Conservation (phyloP, 2,113 vertebrate species). For the Rhabdomys dilectus region DNA sequence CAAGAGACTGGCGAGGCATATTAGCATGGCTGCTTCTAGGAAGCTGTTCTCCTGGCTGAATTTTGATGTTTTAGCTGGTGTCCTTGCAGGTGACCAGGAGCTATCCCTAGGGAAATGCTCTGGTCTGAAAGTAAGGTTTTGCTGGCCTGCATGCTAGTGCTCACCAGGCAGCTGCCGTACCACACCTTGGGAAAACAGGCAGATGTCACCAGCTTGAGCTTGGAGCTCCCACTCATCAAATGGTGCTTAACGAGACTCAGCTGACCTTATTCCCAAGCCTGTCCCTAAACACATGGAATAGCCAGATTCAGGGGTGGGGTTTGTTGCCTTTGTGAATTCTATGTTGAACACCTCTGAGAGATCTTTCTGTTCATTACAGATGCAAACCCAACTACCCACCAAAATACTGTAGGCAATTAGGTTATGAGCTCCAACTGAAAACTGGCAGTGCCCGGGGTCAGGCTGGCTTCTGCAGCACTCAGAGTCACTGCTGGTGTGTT, state of each 20-base stretch:
- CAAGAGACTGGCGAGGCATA: not conserved
- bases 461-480: not conserved
- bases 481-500: not conserved
- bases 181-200: too few species aligned
- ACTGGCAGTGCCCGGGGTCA: too few species aligned
- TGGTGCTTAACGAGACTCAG: not conserved
- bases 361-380: not conserved
- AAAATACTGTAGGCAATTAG: not conserved
- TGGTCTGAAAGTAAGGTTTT: not conserved
- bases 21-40: not conserved
- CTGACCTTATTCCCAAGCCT: not conserved
- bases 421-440: not conserved
- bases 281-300: not conserved
- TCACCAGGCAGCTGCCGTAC: too few species aligned
- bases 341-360: not conserved
- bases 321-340: not conserved
- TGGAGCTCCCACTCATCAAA: not conserved
- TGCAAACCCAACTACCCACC: too few species aligned
- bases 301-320: not conserved
- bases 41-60: not conserved
- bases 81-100: not conserved
- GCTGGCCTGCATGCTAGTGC: fast-evolving
- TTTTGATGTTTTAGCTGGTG: too few species aligned
- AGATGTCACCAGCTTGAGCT: not conserved
- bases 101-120: not conserved